Evolutionary conservation across 2,888 invertebrate species (phyloP), one percentile per base, ranked within the genome.

Genomic region (Pharmacophagus antenor): DNA sequence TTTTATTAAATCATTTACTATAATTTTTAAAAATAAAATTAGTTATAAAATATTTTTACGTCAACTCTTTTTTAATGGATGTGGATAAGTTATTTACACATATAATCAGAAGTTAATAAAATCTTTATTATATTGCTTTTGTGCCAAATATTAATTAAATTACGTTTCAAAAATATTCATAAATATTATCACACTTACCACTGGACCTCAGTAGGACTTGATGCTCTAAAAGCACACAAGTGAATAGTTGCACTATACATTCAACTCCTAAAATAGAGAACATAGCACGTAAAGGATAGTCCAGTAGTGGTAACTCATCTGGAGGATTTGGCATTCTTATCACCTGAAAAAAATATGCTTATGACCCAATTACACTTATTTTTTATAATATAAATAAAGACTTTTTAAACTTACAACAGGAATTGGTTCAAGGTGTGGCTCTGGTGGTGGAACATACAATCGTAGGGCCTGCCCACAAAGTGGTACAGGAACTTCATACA

Each of bases 171-270:
- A n/a, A n/a, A 37, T n/a, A 37, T 37, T 37, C 2, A 37, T 37
- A 27, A 27, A 46, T 56, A 22, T 48, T 31, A 15, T 54, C 27
- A 58, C 47, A 64, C 79, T 78, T 84, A 97, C 97, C 97, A 86
- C 94, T 94, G 63, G 99, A 99, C 77, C 97, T 95, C 22, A 99
- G 92, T 46, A 99, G 92, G 63, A 99, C 95, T 91, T 99, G 99
- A 85, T 99, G 98, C 90, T 99, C 99, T 27, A 99, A 91, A 23
- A 99, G 91, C 53, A 99, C 95, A 88, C 99, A 98, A 44, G 98
- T 97, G 81, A 98, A 97, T 51, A 99, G 92, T 77, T 97, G 96
- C 64, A 99, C 93, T 56, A 98, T 95, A 79, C 95, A 95, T 75
- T 99, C 98, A 4, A 98, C 95, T 22, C 98, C 97, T 62, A 99